A percentile compares a stretch with the other conserved stretches of the same genome.
These are phyloP conservation scores for Neopelma chrysocephalum DNA, from an alignment of 2,797 vertebrate genomes.

Conservation along the genomic window DNA sequence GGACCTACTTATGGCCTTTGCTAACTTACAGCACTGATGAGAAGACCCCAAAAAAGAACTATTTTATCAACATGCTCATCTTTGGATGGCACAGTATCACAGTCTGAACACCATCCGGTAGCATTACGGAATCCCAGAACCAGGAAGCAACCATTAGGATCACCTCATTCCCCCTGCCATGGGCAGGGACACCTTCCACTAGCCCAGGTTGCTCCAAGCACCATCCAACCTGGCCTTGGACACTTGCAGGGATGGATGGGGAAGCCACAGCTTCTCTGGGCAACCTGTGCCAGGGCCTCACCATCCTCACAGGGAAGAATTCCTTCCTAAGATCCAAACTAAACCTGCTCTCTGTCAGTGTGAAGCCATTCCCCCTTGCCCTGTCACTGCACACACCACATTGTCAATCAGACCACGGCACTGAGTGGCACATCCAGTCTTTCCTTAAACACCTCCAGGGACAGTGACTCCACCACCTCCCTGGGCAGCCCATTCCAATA, in stretches of 20 bases:
- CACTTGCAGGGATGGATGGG: not conserved
- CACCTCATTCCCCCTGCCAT: not conserved
- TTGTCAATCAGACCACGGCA: not conserved
- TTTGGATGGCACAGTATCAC: rapidly evolving
- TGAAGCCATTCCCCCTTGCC: not conserved
- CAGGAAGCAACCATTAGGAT: not conserved
- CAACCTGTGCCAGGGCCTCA: not conserved
- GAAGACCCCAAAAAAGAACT: not conserved
- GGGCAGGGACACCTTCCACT: not conserved
- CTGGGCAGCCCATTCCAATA: not conserved
- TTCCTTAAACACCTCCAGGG: too few species aligned
- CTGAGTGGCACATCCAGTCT: rapidly evolving
- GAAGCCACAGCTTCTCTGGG: not conserved
- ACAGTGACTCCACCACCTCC: not conserved
- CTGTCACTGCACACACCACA: not conserved
- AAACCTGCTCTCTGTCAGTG: not conserved
- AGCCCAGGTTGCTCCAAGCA: rapidly evolving
- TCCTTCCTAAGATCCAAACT: not conserved
- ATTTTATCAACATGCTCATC: rapidly evolving
- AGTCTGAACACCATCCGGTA: not conserved
- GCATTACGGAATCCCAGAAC: not conserved
- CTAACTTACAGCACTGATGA: not conserved
- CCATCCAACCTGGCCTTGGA: not conserved
- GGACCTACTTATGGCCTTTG: rapidly evolving
- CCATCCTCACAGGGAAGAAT: not conserved